Base-by-base conservation (phyloP, 2,113 vertebrate species). In the Leptocoma aspasia region DNA sequence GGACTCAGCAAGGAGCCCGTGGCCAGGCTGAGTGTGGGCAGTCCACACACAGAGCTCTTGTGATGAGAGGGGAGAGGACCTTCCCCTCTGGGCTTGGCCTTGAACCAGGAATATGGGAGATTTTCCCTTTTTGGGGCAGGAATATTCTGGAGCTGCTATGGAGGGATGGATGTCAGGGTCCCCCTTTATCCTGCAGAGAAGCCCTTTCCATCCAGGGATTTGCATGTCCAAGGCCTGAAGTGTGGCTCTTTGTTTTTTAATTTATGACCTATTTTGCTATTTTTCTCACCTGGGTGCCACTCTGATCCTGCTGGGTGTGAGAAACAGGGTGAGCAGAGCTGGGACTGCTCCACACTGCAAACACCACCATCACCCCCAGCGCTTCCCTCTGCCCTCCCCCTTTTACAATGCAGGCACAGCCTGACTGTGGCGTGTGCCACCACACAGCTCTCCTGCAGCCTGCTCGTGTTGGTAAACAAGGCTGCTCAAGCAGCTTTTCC, bases 351-450 rank as follows among this genome's bases (percentile, higher is more conserved):
- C 79, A 13, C 1, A 0, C 37, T 56, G 31, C 33, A 23, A 14
- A 31, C 11, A 7, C n/a, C 75, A 9, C 18, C 61, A 4, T 2
- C 59, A 2, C 17, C 28, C 27, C 56, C n/a, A 12, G 45, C 1
- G 6, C 76, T 56, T 39, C 60, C 30, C n/a, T 72, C 45, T 72
- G 6, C 64, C 24, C 13, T 57, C 52, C 20, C 35, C 71, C 30
- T 42, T 1, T 8, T 1, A 4, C n/a, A 47, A 28, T 2, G 6
- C 50, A 20, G 53, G 13, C 50, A 21, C 1, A 2, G 39, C 3
- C 80, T 49, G 86, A 1, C 9, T 47, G 68, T 39, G n/a, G 15
- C 1, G 1, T n/a, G 54, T n/a, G 64, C 64, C 11, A 3, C 10
- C 69, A 8, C n/a, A n/a, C 41, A 39, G 76, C 33, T 16, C 65